A percentile compares a stretch with the other conserved stretches of the same genome.
Conservation (phyloP, 1,140 invertebrate species). For the Drosophila kikkawai region DNA sequence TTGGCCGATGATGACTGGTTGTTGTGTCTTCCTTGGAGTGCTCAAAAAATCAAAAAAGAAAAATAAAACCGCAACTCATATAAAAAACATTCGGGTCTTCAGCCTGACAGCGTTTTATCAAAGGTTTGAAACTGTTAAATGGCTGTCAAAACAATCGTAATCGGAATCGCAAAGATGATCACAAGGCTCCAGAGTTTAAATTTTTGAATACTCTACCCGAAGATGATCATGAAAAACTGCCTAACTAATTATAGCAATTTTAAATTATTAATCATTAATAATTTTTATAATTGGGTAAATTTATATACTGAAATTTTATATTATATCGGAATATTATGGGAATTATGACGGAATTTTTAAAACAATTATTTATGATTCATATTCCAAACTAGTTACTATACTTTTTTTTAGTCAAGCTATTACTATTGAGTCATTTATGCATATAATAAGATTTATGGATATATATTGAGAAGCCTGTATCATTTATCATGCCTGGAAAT, state of each 20-base stretch:
- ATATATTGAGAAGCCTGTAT: neutral
- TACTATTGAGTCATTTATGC: slow-evolving; percentile 20
- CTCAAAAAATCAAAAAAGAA: slow-evolving; percentile 10
- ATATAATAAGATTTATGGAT: slow-evolving; percentile 1
- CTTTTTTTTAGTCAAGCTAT: slow-evolving; percentile 3
- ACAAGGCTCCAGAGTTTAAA: neutral
- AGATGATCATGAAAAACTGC: neutral
- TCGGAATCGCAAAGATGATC: neutral
- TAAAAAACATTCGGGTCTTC: slow-evolving; percentile 25
- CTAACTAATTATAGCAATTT: neutral
- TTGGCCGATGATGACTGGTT: slow-evolving; percentile 10
- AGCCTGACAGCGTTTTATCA: slow-evolving; percentile 36
- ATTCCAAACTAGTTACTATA: slow-evolving; percentile 1
- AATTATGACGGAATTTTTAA: neutral
- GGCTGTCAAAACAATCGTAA: slow-evolving; percentile 17
- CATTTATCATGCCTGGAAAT: slow-evolving; percentile 22
- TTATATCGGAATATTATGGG: neutral
- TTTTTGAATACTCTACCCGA: slow-evolving; percentile 15
- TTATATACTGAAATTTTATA: neutral
- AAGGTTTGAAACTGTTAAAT: slow-evolving; percentile 24
- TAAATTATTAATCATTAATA: neutral
- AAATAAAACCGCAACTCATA: slow-evolving; percentile 27
- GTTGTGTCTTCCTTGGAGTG: slow-evolving; percentile 11
- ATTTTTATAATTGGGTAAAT: neutral
- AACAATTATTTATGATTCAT: slow-evolving; percentile 10